Evolutionary conservation across 2,888 invertebrate genomes (phyloP).

Genomic region (Scelioninae gen. 1): DNA sequence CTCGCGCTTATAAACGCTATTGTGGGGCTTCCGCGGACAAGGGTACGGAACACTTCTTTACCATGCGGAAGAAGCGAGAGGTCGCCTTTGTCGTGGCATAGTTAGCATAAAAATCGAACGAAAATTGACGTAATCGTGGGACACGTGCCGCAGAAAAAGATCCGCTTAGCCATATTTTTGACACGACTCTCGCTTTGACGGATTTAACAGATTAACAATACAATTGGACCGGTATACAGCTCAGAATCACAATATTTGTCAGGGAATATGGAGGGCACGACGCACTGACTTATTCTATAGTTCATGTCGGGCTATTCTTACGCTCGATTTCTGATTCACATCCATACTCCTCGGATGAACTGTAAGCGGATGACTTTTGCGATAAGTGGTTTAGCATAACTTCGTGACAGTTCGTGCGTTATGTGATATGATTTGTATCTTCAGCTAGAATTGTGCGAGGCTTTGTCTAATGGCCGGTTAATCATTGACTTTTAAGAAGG

Average conservation of each 20-base stretch:
- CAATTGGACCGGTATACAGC: not conserved
- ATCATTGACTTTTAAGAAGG: too few relatives aligned
- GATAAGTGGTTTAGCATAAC: constrained; percentile 36
- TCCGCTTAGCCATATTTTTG: constrained; percentile 19
- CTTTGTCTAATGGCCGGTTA: too few relatives aligned
- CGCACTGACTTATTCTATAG: too few relatives aligned
- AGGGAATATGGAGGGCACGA: constrained; percentile 1
- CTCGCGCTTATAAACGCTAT: constrained; percentile 39
- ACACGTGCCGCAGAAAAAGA: constrained; percentile 35
- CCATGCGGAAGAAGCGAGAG: constrained; percentile 16
- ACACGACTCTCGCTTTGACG: not conserved
- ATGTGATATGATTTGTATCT: constrained; percentile 36
- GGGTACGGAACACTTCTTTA: constrained; percentile 7
- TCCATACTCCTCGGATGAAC: constrained; percentile 32
- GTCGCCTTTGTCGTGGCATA: constrained; percentile 25
- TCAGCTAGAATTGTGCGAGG: not conserved
- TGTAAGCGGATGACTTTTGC: constrained; percentile 43
- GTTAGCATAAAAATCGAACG: constrained; percentile 58
- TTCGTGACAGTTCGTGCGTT: constrained; percentile 23
- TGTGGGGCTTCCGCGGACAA: constrained; percentile 37
- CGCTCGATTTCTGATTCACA: constrained; percentile 21
- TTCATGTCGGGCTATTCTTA: constrained; percentile 4
- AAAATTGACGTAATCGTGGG: constrained; percentile 48
- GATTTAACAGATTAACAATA: constrained; percentile 14
- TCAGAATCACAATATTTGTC: constrained; percentile 21